Conservation (phyloP, 2,113 vertebrate species). For the Eretmochelys imbricata region DNA sequence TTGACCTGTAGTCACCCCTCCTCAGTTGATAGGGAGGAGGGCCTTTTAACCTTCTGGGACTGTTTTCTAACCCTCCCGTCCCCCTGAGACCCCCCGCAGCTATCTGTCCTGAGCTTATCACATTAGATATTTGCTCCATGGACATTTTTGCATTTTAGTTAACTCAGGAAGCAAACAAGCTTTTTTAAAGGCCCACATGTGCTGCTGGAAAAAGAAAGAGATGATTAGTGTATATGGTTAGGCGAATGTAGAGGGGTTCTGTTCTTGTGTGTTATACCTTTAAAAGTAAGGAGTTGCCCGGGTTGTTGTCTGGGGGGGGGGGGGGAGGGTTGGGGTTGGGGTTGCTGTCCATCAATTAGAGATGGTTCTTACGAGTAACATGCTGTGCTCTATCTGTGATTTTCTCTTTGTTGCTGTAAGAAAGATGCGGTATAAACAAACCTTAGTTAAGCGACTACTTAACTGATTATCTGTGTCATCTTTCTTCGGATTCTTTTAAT, state of each 20-base stretch:
- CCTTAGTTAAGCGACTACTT: not conserved
- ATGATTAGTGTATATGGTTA: not conserved
- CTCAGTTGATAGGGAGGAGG: too few species aligned
- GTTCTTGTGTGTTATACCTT: not conserved
- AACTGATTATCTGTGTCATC: not conserved
- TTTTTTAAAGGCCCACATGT: not conserved
- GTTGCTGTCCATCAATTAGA: slow-evolving; percentile 5
- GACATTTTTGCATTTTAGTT: not conserved
- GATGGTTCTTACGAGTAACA: slow-evolving; percentile 7
- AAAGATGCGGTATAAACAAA: not conserved
- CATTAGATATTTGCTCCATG: not conserved
- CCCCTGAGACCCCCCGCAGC: too few species aligned
- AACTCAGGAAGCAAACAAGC: not conserved
- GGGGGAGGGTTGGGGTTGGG: too few species aligned
- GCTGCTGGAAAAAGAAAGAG: not conserved
- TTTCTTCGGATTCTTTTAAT: not conserved
- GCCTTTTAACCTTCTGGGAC: too few species aligned
- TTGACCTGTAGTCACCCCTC: too few species aligned
- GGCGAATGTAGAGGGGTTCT: not conserved
- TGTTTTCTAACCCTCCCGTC: too few species aligned
- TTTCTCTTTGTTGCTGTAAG: slow-evolving; percentile 15
- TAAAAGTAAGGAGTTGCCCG: slow-evolving; percentile 4
- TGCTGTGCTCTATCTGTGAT: not conserved
- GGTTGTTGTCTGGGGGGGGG: not conserved
- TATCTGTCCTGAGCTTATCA: too few species aligned